These are phyloP conservation scores for Cephalopachus bancanus DNA, from an alignment of 2,797 vertebrate genomes.

Conservation along the genomic window DNA sequence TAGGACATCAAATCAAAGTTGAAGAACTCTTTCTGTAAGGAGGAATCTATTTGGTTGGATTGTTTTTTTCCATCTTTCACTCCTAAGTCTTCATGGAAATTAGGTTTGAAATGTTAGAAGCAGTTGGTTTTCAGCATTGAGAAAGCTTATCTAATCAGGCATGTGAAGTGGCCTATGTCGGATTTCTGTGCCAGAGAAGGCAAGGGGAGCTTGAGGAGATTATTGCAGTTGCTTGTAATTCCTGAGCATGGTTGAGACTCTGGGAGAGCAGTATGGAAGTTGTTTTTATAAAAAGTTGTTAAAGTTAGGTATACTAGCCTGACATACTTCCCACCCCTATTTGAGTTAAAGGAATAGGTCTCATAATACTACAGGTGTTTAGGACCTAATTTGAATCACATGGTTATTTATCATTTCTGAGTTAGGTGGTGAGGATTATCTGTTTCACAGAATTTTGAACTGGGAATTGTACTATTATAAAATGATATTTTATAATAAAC, in stretches of 20 bases:
- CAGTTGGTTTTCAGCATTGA: conserved; percentile 51
- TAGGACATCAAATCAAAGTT: conserved; percentile 48
- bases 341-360: neutral
- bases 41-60: neutral
- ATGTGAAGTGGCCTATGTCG: conserved; percentile 67
- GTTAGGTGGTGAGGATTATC: conserved; percentile 35
- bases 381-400: conserved; percentile 8
- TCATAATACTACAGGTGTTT: neutral
- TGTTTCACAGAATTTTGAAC: conserved; percentile 40
- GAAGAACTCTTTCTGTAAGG: neutral
- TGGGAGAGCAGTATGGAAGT: neutral
- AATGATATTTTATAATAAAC: conserved; percentile 26
- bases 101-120: conserved; percentile 64
- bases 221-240: conserved; percentile 53
- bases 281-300: neutral
- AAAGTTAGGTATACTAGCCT: neutral
- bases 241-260: conserved; percentile 28
- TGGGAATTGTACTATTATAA: conserved; percentile 52
- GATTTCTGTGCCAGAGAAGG: conserved; percentile 67
- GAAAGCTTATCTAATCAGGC: conserved; percentile 72
- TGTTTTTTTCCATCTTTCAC: conserved; percentile 55
- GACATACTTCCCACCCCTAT: neutral
- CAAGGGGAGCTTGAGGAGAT: conserved; percentile 19
- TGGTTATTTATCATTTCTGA: conserved; percentile 41
- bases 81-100: conserved; percentile 54